These are phyloP conservation scores for Vidua macroura DNA, from an alignment of 2,113 vertebrate genomes.

Conservation along the genomic window DNA sequence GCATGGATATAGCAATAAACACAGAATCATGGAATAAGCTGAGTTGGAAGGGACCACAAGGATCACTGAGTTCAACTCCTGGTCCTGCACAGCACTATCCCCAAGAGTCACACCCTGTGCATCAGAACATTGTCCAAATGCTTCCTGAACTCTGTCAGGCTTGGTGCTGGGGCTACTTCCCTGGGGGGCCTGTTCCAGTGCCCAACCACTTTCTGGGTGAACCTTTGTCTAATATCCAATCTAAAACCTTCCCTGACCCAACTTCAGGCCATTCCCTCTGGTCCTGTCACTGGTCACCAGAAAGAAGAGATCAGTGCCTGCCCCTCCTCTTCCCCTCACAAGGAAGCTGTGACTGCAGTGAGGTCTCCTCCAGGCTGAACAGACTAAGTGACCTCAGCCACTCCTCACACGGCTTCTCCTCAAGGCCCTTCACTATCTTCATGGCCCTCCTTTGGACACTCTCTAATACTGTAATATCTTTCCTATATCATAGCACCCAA, in stretches of 20 bases:
- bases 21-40: neutral
- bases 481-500: neutral
- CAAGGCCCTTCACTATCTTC: neutral
- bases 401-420: neutral
- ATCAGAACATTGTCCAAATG: neutral
- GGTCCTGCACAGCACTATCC: neutral
- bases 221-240: neutral
- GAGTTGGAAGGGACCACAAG: neutral
- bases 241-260: neutral
- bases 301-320: neutral
- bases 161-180: neutral
- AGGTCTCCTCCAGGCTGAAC: neutral
- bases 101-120: neutral
- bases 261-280: rapidly evolving
- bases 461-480: neutral
- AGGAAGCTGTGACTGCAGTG: neutral
- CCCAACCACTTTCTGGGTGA: neutral
- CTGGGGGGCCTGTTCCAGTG: neutral
- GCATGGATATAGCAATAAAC: neutral
- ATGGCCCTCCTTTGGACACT: neutral
- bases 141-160: neutral
- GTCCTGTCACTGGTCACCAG: neutral
- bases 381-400: neutral
- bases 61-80: neutral
- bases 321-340: neutral